Evolutionary conservation across 2,797 vertebrate genomes (phyloP), one percentile per base, ranked within the genome.

Genomic region (Cossypha niveicapilla): DNA sequence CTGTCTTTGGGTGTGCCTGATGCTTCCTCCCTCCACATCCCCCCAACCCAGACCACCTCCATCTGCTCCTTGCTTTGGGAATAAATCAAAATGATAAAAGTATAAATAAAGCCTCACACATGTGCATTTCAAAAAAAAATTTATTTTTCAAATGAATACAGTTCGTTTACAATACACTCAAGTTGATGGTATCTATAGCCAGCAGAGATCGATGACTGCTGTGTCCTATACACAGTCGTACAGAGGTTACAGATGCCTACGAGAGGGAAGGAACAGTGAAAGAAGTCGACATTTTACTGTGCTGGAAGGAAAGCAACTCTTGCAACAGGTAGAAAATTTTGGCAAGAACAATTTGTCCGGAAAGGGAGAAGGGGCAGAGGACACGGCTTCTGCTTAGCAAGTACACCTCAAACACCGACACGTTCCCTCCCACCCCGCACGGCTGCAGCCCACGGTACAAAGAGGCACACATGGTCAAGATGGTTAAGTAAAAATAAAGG

Each of bases 401-500:
- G 93, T 92, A 81, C 92, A 94, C 56, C 97, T 97, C 96, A 39
- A 94, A 92, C 96, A 93, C 80, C 62, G 9, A 84, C 77, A 45
- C 80, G 44, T 60, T 48, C 96, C 91, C 83, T 73, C 81, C 87
- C 85, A 35, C 83, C 97, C 68, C 39, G 14, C 92, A 92, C 13
- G 94, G 95, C 70, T 81, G 92, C 94, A 96, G 96, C 96, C 97
- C 96, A 96, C 88, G 86, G 78, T 97, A 97, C 97, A 97, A 97
- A 97, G 95, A 98, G 97, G 98, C 98, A 98, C 97, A 97, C 97
- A 93, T 45, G 97, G 97, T 98, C 95, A 91, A 96, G 96, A 97
- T 94, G 97, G 94, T 81, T 96, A 83, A 96, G 96, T 93, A 97
- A 96, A 97, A 96, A 96, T 95, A 94, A 97, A 98, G 97, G 97